Evolutionary conservation across 2,797 vertebrate species (phyloP).

Genomic region (Gallinago solitaria): DNA sequence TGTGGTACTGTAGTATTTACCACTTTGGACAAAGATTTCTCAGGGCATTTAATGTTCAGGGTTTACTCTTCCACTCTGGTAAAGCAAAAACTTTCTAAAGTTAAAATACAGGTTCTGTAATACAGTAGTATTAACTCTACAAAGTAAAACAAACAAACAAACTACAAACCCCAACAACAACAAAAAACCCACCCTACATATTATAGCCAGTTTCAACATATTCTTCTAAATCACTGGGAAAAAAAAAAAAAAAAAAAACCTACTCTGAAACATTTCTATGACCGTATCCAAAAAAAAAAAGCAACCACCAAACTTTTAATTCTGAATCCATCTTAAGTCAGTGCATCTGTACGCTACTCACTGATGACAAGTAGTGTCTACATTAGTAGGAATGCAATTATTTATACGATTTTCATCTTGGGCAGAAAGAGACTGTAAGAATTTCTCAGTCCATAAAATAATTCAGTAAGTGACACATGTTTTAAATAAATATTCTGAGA

Average conservation of each 20-base stretch:
- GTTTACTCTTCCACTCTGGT: not conserved
- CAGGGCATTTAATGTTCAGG: not conserved
- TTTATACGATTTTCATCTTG: not conserved
- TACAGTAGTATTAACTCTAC: not conserved
- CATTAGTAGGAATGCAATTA: slow-evolving; percentile 9
- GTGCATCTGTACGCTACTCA: not conserved
- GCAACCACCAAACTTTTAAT: not conserved
- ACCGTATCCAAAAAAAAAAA: not conserved
- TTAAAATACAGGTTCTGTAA: not conserved
- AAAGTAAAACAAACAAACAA: not conserved
- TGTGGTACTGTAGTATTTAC: not conserved
- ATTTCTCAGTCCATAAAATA: not conserved
- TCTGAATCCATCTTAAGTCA: not conserved
- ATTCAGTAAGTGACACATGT: not conserved
- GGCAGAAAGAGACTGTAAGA: not conserved
- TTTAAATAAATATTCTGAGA: not conserved
- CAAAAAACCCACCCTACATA: not conserved
- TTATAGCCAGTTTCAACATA: not conserved
- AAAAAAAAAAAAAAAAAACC: not conserved
- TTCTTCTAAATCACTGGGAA: not conserved
- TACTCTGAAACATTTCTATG: not conserved
- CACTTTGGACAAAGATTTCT: not conserved
- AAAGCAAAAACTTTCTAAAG: not conserved
- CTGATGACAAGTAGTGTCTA: not conserved
- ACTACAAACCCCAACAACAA: too few relatives aligned